Base-by-base conservation (phyloP, 2,797 vertebrate genomes). In the Caiman crocodilus region DNA sequence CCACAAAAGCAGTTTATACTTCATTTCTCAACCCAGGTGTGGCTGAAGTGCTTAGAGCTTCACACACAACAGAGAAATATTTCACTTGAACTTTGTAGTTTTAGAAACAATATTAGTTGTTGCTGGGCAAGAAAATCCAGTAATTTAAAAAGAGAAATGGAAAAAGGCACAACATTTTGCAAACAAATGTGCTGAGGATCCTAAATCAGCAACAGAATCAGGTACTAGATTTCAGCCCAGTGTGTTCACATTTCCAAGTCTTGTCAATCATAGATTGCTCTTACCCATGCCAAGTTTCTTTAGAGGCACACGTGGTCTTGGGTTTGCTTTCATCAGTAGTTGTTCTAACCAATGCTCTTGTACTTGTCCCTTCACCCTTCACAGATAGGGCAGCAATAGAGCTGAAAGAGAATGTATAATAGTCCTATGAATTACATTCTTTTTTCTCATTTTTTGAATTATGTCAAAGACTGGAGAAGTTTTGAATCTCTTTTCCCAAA, bases 211-310 rank as follows among this genome's bases (percentile, higher is more conserved):
- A 73, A 73, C 23, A 73, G 23, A 73, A 73, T 8, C 16, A 25
- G 35, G 23, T 26, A 50, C 42, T 73, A 73, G 35, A 25, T 4
- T 73, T 84, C 57, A 64, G 64, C 84, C 60, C 83, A 79, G 14
- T 13, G 21, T 32, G 76, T 80, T 15, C 63, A 35, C 35, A 76
- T 25, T 25, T 77, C 42, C 32, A 89, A 80, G 32, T 1, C 23
- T 11, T 76, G 64, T 79, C 71, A 90, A 87, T 59, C 67, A 77
- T 90, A 90, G 58, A 23, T 5, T 88, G 76, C 81, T 91, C 97
- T 97, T 97, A 99, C 99, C 99, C 99, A 21, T 99, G 99, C 99
- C 99, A 99, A 97, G 98, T 98, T 94, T 99, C 99, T 96, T 99
- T 99, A 4, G 98, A 87, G 55, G 98, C 90, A 95, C 98, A 98